These are phyloP conservation scores for Bubo blakistoni DNA, from an alignment of 2,113 vertebrate species.

Conservation along the genomic window DNA sequence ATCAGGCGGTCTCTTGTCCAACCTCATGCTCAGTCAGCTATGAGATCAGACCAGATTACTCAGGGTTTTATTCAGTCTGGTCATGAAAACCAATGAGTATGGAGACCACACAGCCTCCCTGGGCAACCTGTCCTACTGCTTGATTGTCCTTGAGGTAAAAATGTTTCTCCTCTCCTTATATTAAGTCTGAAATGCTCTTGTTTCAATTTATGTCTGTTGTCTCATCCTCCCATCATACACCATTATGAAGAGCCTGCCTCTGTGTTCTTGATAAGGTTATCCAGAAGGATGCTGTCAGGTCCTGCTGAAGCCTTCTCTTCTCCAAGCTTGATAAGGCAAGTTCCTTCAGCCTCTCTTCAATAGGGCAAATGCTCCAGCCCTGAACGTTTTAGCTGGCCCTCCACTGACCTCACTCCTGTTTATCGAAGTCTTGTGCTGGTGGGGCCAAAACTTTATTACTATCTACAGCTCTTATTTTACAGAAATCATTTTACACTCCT, in stretches of 20 bases:
- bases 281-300: not conserved
- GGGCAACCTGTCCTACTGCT: not conserved
- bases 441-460: not conserved
- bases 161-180: not conserved
- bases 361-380: not conserved
- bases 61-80: not conserved
- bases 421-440: not conserved
- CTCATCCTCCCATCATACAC: not conserved
- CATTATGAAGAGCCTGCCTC: not conserved
- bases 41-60: not conserved
- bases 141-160: not conserved
- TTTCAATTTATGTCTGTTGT: not conserved
- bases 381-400: not conserved
- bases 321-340: not conserved
- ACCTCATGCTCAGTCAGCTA: not conserved
- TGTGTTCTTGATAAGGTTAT: not conserved
- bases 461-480: not conserved
- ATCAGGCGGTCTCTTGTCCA: not conserved
- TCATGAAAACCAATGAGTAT: not conserved
- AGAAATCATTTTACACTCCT: not conserved
- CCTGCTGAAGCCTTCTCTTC: not conserved
- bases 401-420: not conserved
- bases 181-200: not conserved
- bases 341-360: not conserved
- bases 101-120: not conserved